A percentile compares a stretch with the other conserved stretches of the same genome.
phyloP scores from a whole-genome alignment of 2,797 vertebrate genomes.

The Setipinna tenuifilis region DNA sequence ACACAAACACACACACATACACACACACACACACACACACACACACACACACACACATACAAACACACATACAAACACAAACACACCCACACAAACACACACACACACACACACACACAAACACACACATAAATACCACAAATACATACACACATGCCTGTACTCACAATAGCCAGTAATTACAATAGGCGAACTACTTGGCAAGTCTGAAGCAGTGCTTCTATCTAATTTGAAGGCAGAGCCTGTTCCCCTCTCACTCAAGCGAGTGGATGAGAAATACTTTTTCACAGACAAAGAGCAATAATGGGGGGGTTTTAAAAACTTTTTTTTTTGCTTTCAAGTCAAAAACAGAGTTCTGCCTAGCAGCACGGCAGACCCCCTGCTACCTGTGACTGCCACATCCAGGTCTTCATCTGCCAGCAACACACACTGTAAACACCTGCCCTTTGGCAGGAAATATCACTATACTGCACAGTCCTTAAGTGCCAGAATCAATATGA shows the following conservation, averaged over 20 bases:
- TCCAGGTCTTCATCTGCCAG: background rate
- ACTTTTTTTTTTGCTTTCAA: background rate
- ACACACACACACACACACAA: background rate
- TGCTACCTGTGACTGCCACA: background rate
- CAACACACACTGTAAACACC: background rate
- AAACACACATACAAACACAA: slow-evolving; percentile 28
- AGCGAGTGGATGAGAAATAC: background rate
- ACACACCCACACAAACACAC: background rate
- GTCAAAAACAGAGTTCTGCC: background rate
- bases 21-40: background rate
- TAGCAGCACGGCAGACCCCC: background rate
- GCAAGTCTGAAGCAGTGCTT: background rate
- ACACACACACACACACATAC: slow-evolving; percentile 14
- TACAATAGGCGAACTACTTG: slow-evolving; percentile 13
- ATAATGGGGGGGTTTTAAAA: background rate
- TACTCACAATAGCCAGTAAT: background rate
- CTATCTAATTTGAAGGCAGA: background rate
- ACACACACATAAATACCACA: background rate
- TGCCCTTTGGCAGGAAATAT: background rate
- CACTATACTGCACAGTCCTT: background rate
- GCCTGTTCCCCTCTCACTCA: background rate
- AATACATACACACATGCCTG: background rate
- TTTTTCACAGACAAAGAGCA: background rate
- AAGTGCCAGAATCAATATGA: background rate
- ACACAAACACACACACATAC: background rate